phyloP scores from a whole-genome alignment of 2,888 invertebrate species.

The Phyllotreta cruciferae region DNA sequence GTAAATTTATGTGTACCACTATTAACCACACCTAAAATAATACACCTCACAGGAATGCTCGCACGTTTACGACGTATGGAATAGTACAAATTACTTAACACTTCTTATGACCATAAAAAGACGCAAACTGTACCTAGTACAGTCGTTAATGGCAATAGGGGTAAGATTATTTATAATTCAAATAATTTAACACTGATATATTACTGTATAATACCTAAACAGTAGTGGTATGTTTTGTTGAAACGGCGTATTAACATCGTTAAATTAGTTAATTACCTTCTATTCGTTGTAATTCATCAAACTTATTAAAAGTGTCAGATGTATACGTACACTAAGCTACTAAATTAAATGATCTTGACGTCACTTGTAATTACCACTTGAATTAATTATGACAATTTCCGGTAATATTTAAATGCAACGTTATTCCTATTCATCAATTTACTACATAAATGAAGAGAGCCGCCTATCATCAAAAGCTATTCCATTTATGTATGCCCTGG shows the following conservation, averaged over 20 bases:
- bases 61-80: constrained; percentile 33
- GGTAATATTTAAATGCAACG: constrained; percentile 17
- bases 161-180: too few relatives aligned
- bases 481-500: background rate
- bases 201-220: too few relatives aligned
- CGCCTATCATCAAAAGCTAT: background rate
- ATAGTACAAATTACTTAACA: constrained; percentile 38
- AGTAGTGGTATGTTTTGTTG: too few relatives aligned
- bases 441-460: constrained; percentile 4
- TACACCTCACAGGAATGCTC: constrained; percentile 31
- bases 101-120: constrained; percentile 31
- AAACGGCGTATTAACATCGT: constrained; percentile 26
- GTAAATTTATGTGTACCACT: constrained; percentile 31
- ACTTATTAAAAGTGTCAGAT: constrained; percentile 38
- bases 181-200: too few relatives aligned
- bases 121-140: constrained; percentile 6
- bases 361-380: constrained; percentile 33
- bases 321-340: constrained; percentile 31
- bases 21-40: constrained; percentile 38
- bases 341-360: constrained; percentile 36
- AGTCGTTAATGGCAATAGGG: background rate
- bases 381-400: constrained; percentile 38
- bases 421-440: constrained; percentile 20
- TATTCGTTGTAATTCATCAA: constrained; percentile 40
- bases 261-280: constrained; percentile 40